Evolutionary conservation across 2,888 invertebrate species (phyloP).

Genomic region (Lithophane socia): DNA sequence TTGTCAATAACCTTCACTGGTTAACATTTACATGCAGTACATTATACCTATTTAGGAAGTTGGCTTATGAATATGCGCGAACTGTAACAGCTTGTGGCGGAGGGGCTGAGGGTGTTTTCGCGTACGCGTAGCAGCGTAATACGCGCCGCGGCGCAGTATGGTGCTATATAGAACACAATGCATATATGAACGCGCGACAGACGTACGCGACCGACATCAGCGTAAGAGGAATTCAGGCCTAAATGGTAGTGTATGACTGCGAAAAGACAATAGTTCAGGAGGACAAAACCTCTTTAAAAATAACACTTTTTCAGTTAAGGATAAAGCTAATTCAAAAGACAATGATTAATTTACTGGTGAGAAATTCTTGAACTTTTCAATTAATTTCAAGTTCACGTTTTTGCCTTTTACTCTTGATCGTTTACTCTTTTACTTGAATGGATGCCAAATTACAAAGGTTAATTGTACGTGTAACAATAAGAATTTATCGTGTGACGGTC

Average conservation of each 20-base stretch:
- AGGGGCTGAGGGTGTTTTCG: not conserved
- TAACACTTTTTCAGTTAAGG: not conserved
- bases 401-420: not conserved
- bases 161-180: too few species aligned
- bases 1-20: slow-evolving; percentile 25
- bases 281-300: not conserved
- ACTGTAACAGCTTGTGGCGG: not conserved
- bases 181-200: too few species aligned
- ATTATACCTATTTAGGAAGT: not conserved
- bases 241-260: not conserved
- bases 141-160: too few species aligned
- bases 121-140: too few species aligned
- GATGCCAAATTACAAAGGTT: slow-evolving; percentile 15
- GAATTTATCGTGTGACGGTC: slow-evolving; percentile 3
- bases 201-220: too few species aligned
- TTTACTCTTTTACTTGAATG: slow-evolving; percentile 5
- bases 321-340: not conserved
- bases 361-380: not conserved
- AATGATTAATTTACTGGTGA: not conserved
- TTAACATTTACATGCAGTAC: slow-evolving; percentile 4
- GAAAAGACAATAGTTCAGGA: not conserved
- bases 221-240: too few species aligned
- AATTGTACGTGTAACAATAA: slow-evolving; percentile 7
- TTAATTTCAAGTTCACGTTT: slow-evolving; percentile 4
- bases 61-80: not conserved